Evolutionary conservation across 2,888 invertebrate species (phyloP), one percentile per base, ranked within the genome.

Genomic region (Amblyjoppa proteus): DNA sequence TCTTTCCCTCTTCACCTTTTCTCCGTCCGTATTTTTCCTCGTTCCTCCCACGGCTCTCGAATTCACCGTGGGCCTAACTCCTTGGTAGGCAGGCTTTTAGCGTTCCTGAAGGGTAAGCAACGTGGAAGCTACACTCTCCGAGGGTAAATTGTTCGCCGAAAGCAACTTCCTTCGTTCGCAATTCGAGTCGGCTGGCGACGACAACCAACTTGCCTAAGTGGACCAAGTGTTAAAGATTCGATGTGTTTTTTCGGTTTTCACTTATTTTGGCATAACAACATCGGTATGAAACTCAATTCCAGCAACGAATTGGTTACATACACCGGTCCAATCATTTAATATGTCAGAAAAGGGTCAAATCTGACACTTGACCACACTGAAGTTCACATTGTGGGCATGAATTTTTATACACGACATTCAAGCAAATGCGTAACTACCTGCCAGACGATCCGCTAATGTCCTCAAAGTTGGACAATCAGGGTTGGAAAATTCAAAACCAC

Each of bases 1-100:
- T 53, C 66, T 80, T 53, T 66, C 31, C 58, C 69, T 70, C 38
- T 70, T 81, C 68, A 61, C 76, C 68, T 64, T 66, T 70, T 49
- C 56, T 11, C 61, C n/a, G 51, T 64, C 56, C 66, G 75, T 45
- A 61, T 69, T 58, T 49, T 51, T n/a, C n/a, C 45, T 70, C 51
- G 51, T 69, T 81, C 73, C 64, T 70, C 69, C 53, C 75, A 45
- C 45, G 45, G 45, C 38, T 70, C 77, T 81, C 70, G 82, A 75
- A 74, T 85, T 81, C 84, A 45, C 69, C 45, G 69, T 53, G 58
- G 81, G 51, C 68, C 81, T 77, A 75, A 81, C 81, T 74, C 84
- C 77, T 81, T 73, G 73, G 66, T 61, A 73, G 78, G 81, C 84
- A 74, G 74, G 85, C 85, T 85, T 85, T 85, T 85, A 81, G 79